Evolutionary conservation across 1,140 invertebrate species (phyloP).

Genomic region (Lethrus apterus): DNA sequence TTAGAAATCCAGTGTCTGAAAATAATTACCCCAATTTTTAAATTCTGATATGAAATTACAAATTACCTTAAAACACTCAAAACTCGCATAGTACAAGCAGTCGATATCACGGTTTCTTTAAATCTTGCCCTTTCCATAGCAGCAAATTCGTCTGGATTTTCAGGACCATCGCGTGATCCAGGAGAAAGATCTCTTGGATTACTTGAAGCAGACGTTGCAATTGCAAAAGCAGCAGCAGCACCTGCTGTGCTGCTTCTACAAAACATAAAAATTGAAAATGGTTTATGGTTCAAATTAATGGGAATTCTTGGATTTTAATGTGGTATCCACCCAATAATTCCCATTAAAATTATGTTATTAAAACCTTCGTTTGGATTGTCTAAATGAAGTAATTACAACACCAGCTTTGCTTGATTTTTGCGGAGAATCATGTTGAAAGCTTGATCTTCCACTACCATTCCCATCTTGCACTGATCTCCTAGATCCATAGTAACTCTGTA

Average conservation of each 20-base stretch:
- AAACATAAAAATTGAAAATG: conserved; percentile 24
- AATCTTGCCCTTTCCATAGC: conserved; percentile 45
- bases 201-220: conserved; percentile 81
- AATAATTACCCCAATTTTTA: neutral
- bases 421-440: conserved; percentile 52
- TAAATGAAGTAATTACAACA: conserved; percentile 87
- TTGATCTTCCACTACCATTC: conserved; percentile 45
- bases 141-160: conserved; percentile 34
- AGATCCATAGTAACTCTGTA: conserved; percentile 43
- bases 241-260: conserved; percentile 81
- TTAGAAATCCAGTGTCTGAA: conserved; percentile 60
- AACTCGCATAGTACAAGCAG: conserved; percentile 88
- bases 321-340: neutral
- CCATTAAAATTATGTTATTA: conserved; percentile 9
- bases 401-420: conserved; percentile 67
- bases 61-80: conserved; percentile 70
- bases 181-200: conserved; percentile 59
- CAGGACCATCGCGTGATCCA: conserved; percentile 21
- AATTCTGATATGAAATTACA: conserved; percentile 1
- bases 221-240: conserved; percentile 85
- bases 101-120: conserved; percentile 83
- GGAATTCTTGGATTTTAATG: too few relatives aligned
- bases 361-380: conserved; percentile 82
- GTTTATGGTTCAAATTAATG: too few relatives aligned
- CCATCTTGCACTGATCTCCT: conserved; percentile 45